These are phyloP conservation scores for Gavialis gangeticus DNA, from an alignment of 2,113 vertebrate species.

Conservation along the genomic window DNA sequence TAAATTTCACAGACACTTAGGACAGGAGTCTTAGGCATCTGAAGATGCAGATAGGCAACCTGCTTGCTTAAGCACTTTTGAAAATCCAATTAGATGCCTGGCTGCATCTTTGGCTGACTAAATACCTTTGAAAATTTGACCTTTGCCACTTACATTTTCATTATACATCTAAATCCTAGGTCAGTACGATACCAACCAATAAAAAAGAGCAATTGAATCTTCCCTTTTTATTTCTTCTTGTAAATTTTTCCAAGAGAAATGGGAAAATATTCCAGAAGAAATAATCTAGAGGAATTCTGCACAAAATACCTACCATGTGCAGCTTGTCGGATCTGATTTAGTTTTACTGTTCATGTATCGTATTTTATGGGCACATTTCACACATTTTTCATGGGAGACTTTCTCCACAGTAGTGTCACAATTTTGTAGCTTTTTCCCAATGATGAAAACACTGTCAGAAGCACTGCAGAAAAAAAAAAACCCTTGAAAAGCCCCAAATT, in stretches of 20 bases:
- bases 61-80: background rate
- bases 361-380: background rate
- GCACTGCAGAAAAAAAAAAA: background rate
- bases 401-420: background rate
- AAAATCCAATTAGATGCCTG: too few species aligned
- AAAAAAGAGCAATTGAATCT: background rate
- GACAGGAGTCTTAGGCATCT: background rate
- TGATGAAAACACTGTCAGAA: background rate
- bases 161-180: background rate
- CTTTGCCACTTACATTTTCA: background rate
- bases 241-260: background rate
- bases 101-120: background rate
- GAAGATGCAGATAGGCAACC: background rate
- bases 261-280: fast-evolving
- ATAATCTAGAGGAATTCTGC: background rate
- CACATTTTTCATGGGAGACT: background rate
- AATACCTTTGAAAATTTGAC: background rate
- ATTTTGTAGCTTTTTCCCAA: background rate
- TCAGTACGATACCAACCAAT: background rate
- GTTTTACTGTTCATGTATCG: fast-evolving
- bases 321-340: background rate
- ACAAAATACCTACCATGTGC: background rate
- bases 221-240: fast-evolving
- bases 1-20: background rate
- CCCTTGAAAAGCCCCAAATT: background rate